Evolutionary conservation across 2,888 invertebrate species (phyloP).

Genomic region (Scrobipalpa atriplicella): DNA sequence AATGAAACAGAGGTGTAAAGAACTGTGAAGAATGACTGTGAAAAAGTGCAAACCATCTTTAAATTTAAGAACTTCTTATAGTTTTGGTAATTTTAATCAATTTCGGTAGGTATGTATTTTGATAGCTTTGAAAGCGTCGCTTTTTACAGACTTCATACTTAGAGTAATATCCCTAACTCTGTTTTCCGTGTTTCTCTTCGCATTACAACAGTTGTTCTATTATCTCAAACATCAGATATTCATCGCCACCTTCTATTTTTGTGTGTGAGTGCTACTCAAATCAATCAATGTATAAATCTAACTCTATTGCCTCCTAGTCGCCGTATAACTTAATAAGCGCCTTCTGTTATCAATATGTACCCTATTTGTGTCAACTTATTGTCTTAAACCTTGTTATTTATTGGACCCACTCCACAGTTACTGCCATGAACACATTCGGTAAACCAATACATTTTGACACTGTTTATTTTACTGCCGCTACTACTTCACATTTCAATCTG

Average conservation of each 20-base stretch:
- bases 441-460: conserved; percentile 19
- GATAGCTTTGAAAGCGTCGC: too few species aligned
- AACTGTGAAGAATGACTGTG: neutral
- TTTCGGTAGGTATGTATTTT: too few species aligned
- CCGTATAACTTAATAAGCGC: neutral
- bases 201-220: too few species aligned
- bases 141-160: too few species aligned
- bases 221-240: too few species aligned
- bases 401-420: conserved; percentile 9
- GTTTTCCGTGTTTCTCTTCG: too few species aligned
- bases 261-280: too few species aligned
- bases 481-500: conserved; percentile 21
- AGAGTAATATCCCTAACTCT: too few species aligned
- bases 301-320: neutral
- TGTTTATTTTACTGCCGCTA: conserved; percentile 21
- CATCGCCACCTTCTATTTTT: too few species aligned
- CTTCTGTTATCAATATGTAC: conserved; percentile 45
- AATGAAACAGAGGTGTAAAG: neutral
- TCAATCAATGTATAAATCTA: neutral
- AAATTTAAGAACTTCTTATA: too few species aligned
- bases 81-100: too few species aligned
- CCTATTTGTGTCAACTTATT: conserved; percentile 58
- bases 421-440: conserved; percentile 3
- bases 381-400: conserved; percentile 44
- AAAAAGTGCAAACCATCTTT: too few species aligned